A percentile compares a stretch with the other conserved stretches of the same genome.
These are phyloP conservation scores for Rhynchotus rufescens DNA, from an alignment of 2,797 vertebrate genomes.

Conservation along the genomic window DNA sequence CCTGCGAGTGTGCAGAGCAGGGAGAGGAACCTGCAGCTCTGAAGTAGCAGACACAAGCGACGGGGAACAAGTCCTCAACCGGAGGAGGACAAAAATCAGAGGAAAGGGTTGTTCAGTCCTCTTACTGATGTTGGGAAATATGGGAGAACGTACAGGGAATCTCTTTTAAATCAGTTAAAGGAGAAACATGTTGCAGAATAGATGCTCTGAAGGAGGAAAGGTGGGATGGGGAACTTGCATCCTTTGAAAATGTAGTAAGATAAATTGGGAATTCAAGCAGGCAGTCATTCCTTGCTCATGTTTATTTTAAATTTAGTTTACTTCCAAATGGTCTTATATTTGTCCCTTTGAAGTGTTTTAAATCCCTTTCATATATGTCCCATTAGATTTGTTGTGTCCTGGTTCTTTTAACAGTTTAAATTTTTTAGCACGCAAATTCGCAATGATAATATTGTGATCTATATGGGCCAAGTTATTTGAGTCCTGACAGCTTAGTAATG, in stretches of 20 bases:
- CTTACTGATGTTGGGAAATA: neutral
- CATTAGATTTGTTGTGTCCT: neutral
- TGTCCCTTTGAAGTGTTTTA: neutral
- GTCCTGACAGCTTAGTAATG: neutral
- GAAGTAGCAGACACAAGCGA: neutral
- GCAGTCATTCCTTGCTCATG: neutral
- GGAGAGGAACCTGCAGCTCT: neutral
- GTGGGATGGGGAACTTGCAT: neutral
- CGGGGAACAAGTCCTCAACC: neutral
- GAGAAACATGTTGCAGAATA: neutral
- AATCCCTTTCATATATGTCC: neutral
- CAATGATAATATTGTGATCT: neutral
- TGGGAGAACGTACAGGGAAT: neutral
- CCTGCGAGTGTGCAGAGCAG: neutral
- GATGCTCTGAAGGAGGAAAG: neutral
- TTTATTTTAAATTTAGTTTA: neutral
- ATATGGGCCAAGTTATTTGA: neutral
- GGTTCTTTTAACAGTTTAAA: neutral
- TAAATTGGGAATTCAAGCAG: neutral
- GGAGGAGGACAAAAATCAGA: neutral
- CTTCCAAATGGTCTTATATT: neutral
- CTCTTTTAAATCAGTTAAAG: neutral
- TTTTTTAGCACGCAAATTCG: neutral
- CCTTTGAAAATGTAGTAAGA: neutral
- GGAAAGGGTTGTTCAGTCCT: neutral